Evolutionary conservation across 2,888 invertebrate genomes (phyloP).

Genomic region (Oxytorus armatus): DNA sequence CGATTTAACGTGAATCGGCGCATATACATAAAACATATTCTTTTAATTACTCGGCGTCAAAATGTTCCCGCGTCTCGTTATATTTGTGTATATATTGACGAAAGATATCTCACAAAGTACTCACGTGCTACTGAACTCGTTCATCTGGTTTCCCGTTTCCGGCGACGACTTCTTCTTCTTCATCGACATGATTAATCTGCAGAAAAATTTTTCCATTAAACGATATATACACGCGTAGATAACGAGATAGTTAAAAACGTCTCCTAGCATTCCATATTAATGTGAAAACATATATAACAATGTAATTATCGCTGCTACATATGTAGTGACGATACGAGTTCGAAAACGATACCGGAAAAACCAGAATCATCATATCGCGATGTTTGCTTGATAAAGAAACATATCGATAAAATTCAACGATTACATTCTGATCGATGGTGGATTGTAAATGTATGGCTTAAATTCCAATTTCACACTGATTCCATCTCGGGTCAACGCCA

Average conservation of each 20-base stretch:
- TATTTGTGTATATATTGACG: background rate
- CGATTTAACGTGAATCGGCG: too few relatives aligned
- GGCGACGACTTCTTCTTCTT: slow-evolving; percentile 70
- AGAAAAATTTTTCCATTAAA: slow-evolving; percentile 42
- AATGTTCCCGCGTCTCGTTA: too few relatives aligned
- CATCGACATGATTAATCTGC: slow-evolving; percentile 70
- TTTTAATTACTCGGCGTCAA: too few relatives aligned
- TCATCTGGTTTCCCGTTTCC: slow-evolving; percentile 75
- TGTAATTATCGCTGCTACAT: background rate
- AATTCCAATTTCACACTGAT: background rate
- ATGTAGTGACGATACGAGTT: slow-evolving; percentile 1
- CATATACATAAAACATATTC: too few relatives aligned
- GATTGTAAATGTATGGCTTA: slow-evolving; percentile 16
- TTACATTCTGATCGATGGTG: slow-evolving; percentile 25
- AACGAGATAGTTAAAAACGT: background rate
- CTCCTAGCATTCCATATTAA: background rate
- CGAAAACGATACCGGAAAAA: slow-evolving; percentile 21
- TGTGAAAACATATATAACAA: slow-evolving; percentile 15
- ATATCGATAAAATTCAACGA: slow-evolving; percentile 38
- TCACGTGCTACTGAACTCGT: slow-evolving; percentile 81
- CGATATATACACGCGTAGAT: background rate
- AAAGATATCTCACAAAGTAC: slow-evolving; percentile 58
- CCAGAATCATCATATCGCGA: slow-evolving; percentile 14
- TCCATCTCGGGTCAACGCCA: slow-evolving; percentile 15
- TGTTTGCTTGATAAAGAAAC: slow-evolving; percentile 21